Percentiles rank a stretch among this genome's conserved stretches.
phyloP scores from a whole-genome alignment of 2,113 vertebrate species.

The Ancistrus triradiatus region DNA sequence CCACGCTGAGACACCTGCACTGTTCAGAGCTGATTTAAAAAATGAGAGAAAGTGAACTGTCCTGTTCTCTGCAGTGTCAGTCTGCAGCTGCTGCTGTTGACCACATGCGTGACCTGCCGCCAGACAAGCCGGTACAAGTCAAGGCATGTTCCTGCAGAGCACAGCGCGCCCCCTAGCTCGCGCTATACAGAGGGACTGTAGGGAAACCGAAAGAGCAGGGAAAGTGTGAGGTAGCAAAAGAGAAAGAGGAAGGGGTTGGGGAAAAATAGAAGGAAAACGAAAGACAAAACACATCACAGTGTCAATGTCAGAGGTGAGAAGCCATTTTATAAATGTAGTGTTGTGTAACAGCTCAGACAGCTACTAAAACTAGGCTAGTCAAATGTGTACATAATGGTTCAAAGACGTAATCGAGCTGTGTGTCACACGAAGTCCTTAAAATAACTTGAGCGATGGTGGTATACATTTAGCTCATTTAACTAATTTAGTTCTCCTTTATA shows the following conservation, averaged over 20 bases:
- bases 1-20: not conserved
- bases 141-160: slow-evolving; percentile 71
- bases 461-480: no score
- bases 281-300: slow-evolving; percentile 42
- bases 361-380: no score
- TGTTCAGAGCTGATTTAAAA: not conserved
- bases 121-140: slow-evolving; percentile 63
- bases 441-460: no score
- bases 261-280: slow-evolving; percentile 53
- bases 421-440: no score
- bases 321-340: no score
- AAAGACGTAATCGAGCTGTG: no score
- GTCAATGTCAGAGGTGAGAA: no score
- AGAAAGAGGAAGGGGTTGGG: slow-evolving; percentile 59
- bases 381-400: no score
- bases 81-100: slow-evolving; percentile 35
- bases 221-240: not conserved
- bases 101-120: slow-evolving; percentile 30
- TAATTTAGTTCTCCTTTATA: no score
- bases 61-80: slow-evolving; percentile 26
- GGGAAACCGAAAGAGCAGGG: not conserved
- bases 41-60: slow-evolving; percentile 4
- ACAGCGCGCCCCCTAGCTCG: slow-evolving; percentile 55
- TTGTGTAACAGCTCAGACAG: no score
- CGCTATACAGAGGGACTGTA: not conserved